Conservation (phyloP, 92 coral and sea anemone species). For the Phenganax subtilis region DNA sequence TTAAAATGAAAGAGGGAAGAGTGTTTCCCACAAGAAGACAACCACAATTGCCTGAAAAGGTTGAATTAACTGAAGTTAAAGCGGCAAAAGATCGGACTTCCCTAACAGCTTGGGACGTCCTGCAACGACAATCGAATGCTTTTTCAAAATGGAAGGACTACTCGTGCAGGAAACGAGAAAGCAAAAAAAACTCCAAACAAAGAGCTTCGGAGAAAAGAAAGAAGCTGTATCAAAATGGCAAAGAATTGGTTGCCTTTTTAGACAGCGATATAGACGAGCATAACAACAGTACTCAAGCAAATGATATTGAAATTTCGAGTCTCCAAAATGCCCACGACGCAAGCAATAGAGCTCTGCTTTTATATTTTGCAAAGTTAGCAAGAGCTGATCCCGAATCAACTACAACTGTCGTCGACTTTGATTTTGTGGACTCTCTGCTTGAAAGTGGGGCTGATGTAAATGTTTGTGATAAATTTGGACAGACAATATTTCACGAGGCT, state of each 20-base stretch:
- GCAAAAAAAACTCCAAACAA: constrained; percentile 18
- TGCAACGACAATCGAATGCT: constrained; percentile 54
- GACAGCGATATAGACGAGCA: constrained; percentile 87
- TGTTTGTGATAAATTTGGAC: constrained; percentile 84
- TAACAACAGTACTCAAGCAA: neutral
- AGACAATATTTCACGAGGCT: constrained; percentile 86
- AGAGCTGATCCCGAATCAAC: constrained; percentile 53
- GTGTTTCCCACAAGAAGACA: constrained; percentile 31
- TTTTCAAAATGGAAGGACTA: constrained; percentile 75
- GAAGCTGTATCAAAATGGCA: neutral
- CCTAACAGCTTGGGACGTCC: constrained; percentile 49
- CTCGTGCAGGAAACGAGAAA: constrained; percentile 25
- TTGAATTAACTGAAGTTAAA: constrained; percentile 23
- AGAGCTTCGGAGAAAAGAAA: constrained; percentile 30
- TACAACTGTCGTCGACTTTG: constrained; percentile 78
- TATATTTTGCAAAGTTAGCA: constrained; percentile 92
- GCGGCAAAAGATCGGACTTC: constrained; percentile 20
- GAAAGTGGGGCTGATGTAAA: constrained; percentile 83
- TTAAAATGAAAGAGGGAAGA: constrained; percentile 33
- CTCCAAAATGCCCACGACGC: constrained; percentile 44
- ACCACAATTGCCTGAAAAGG: neutral
- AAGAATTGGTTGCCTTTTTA: constrained; percentile 49
- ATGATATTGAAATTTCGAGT: neutral
- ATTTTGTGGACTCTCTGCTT: constrained; percentile 63
- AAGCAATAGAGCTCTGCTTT: constrained; percentile 74